phyloP scores from a whole-genome alignment of 2,888 invertebrate species.

The Acanthosepion pharaonis region DNA sequence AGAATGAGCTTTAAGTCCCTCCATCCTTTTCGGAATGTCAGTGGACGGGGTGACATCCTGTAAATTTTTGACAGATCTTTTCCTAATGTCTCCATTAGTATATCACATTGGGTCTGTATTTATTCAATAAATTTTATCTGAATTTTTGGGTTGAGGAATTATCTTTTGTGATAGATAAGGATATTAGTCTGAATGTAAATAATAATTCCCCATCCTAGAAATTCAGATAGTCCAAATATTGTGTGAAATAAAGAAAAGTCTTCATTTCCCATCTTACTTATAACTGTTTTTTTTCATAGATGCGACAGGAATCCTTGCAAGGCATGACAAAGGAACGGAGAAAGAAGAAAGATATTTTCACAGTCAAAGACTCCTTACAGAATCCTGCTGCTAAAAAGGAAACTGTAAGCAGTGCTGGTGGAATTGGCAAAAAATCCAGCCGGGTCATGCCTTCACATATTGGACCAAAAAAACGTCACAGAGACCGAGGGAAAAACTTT shows the following conservation, averaged over 20 bases:
- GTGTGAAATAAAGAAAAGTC: not conserved
- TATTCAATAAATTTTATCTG: no score
- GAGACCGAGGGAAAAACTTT: not conserved
- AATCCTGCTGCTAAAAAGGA: not conserved
- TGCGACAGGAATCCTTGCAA: not conserved
- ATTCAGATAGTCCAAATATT: no score
- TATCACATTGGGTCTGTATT: no score
- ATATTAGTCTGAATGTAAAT: no score
- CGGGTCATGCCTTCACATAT: conserved; percentile 40
- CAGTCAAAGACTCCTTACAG: not conserved
- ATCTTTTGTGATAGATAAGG: no score
- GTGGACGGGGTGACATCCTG: no score
- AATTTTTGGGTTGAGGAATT: no score
- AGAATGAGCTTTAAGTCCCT: no score
- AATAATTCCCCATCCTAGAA: no score
- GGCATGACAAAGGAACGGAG: not conserved
- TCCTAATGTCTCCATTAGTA: no score
- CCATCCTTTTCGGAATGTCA: no score
- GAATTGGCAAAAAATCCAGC: not conserved
- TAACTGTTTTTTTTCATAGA: not conserved
- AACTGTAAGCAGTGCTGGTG: not conserved
- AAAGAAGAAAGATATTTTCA: conserved; percentile 38
- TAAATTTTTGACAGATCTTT: no score
- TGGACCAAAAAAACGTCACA: conserved; percentile 43
- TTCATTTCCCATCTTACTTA: not conserved